Conservation (phyloP, 2,888 invertebrate genomes). For the Drosophila suboccidentalis region DNA sequence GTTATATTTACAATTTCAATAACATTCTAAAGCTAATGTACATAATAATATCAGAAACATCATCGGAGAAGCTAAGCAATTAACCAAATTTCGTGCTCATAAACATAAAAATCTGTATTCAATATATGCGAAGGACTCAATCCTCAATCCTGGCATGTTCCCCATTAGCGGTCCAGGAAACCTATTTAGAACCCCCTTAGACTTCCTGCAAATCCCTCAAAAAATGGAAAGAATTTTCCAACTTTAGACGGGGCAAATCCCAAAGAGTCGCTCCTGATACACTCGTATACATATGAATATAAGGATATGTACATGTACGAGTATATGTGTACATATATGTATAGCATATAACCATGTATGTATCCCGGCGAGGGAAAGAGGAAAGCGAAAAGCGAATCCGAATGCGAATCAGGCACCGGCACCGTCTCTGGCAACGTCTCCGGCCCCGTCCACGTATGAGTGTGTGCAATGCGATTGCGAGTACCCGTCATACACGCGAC, state of each 20-base stretch:
- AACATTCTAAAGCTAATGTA: too few species aligned
- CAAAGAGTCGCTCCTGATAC: conserved; percentile 16
- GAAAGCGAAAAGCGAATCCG: conserved; percentile 21
- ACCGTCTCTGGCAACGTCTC: conserved; percentile 31
- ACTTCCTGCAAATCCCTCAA: background rate
- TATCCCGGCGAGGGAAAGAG: conserved; percentile 28
- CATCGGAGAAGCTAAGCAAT: conserved; percentile 24
- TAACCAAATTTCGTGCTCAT: conserved; percentile 36
- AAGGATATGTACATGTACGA: conserved; percentile 19
- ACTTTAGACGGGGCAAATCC: conserved; percentile 23
- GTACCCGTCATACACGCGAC: conserved; percentile 71
- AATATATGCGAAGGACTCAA: conserved; percentile 20
- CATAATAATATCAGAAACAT: too few species aligned
- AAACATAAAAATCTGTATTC: conserved; percentile 31
- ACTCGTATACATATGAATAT: conserved; percentile 14
- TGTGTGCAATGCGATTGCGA: conserved; percentile 75
- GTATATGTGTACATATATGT: conserved; percentile 22
- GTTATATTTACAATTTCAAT: too few species aligned
- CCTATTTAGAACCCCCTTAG: background rate
- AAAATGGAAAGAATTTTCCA: conserved; percentile 32
- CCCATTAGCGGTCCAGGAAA: background rate
- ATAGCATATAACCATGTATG: conserved; percentile 36
- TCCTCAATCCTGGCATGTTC: background rate
- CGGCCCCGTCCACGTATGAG: conserved; percentile 66
- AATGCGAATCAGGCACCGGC: conserved; percentile 69